Conservation (phyloP, 2,797 vertebrate genomes). For the Rhabdophis nuchalis region DNA sequence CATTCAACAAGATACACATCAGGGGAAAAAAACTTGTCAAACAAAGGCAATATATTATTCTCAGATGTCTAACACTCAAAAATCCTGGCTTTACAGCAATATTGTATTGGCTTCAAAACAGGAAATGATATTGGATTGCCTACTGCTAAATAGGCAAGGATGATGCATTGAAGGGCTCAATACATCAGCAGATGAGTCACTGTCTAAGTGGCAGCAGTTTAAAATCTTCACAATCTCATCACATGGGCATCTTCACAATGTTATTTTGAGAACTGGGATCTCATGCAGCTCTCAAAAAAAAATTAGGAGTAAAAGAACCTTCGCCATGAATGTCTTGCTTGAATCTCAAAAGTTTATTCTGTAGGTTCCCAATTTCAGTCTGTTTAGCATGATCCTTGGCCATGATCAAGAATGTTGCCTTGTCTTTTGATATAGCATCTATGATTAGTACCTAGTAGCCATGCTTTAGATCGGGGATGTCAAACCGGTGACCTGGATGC, state of each 20-base stretch:
- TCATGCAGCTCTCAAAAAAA: conserved; percentile 7
- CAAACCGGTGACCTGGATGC: too few species aligned
- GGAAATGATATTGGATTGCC: not conserved
- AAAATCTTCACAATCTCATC: not conserved
- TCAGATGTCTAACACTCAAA: not conserved
- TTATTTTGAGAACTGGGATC: not conserved
- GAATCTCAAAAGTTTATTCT: not conserved
- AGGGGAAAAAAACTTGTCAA: not conserved
- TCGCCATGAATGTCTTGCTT: not conserved
- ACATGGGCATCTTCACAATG: not conserved
- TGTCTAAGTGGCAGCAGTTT: not conserved
- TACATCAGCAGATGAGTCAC: not conserved
- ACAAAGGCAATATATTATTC: not conserved
- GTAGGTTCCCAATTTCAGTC: not conserved
- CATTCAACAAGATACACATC: not conserved
- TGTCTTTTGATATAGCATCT: not conserved
- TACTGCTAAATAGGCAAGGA: not conserved
- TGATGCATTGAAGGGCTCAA: not conserved
- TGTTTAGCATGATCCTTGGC: not conserved
- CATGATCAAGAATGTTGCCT: not conserved
- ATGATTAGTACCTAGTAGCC: not conserved
- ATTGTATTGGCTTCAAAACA: not conserved
- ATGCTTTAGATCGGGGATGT: not conserved
- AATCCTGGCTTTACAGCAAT: not conserved
- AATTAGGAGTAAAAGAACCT: accelerated